These are phyloP conservation scores for Eulemur macaco DNA, from an alignment of 2,113 vertebrate genomes.

Conservation along the genomic window DNA sequence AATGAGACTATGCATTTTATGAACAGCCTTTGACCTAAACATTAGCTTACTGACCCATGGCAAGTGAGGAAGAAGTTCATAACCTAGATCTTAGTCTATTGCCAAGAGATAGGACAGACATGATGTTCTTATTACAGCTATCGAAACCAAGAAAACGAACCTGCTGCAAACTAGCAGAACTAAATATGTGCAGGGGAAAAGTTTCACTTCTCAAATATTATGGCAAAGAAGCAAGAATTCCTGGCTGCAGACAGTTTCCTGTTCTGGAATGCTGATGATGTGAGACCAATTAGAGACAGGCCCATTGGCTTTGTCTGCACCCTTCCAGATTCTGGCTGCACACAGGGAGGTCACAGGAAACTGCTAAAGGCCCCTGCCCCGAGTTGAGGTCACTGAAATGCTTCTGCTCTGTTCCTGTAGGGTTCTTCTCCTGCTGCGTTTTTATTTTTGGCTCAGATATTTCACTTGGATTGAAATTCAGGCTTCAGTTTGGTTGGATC, in stretches of 20 bases:
- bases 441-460: slow-evolving; percentile 72
- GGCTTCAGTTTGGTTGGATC: slow-evolving; percentile 53
- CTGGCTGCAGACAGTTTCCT: slow-evolving; percentile 65
- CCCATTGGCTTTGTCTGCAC: slow-evolving; percentile 23
- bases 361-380: slow-evolving; percentile 32
- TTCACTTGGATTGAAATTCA: slow-evolving; percentile 61
- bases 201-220: slow-evolving; percentile 42
- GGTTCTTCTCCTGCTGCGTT: slow-evolving; percentile 26
- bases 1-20: neutral
- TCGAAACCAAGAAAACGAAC: slow-evolving; percentile 2
- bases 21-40: slow-evolving; percentile 15
- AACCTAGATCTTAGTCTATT: neutral
- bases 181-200: neutral
- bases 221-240: slow-evolving; percentile 65
- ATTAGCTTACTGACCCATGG: neutral
- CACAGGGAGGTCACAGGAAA: slow-evolving; percentile 48
- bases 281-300: slow-evolving; percentile 70
- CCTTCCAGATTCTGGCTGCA: slow-evolving; percentile 18
- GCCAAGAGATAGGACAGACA: neutral
- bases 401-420: slow-evolving; percentile 40
- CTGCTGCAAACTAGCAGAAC: slow-evolving; percentile 18
- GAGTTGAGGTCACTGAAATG: slow-evolving; percentile 28
- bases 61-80: neutral
- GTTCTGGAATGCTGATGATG: slow-evolving; percentile 69
- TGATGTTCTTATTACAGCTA: neutral